phyloP scores from a whole-genome alignment of 2,113 vertebrate species.

The Stegastes partitus region DNA sequence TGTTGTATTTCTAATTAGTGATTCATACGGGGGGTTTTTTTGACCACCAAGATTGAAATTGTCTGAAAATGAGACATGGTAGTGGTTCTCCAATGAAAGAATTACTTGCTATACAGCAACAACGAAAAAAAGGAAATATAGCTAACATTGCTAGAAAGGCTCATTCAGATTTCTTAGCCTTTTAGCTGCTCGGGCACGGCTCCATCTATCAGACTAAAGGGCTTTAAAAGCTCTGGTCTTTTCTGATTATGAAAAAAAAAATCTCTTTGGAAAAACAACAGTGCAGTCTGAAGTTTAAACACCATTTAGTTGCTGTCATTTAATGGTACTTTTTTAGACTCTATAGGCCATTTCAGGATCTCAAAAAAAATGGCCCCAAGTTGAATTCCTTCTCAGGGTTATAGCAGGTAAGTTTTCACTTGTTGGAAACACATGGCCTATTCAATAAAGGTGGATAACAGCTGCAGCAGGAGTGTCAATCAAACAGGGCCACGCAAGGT shows the following conservation, averaged over 20 bases:
- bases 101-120: too few relatives aligned
- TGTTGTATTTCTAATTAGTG: not conserved
- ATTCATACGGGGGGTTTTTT: not conserved
- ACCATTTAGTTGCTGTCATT: constrained; percentile 1
- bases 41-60: not conserved
- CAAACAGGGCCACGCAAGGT: constrained; percentile 23
- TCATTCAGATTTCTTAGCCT: too few relatives aligned
- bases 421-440: not conserved
- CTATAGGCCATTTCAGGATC: not conserved
- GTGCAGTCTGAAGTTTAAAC: not conserved
- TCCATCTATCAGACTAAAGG: too few relatives aligned
- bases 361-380: not conserved
- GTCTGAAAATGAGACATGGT: not conserved
- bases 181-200: too few relatives aligned
- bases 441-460: constrained; percentile 17
- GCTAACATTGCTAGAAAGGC: too few relatives aligned
- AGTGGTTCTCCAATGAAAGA: too few relatives aligned
- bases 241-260: not conserved
- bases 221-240: too few relatives aligned
- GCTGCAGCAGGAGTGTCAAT: constrained; percentile 39
- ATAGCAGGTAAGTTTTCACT: not conserved
- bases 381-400: constrained; percentile 3
- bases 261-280: not conserved
- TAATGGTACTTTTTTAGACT: not conserved
- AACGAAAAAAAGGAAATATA: too few relatives aligned